phyloP scores from a whole-genome alignment of 2,113 vertebrate genomes.

The Lethenteron reissneri region DNA sequence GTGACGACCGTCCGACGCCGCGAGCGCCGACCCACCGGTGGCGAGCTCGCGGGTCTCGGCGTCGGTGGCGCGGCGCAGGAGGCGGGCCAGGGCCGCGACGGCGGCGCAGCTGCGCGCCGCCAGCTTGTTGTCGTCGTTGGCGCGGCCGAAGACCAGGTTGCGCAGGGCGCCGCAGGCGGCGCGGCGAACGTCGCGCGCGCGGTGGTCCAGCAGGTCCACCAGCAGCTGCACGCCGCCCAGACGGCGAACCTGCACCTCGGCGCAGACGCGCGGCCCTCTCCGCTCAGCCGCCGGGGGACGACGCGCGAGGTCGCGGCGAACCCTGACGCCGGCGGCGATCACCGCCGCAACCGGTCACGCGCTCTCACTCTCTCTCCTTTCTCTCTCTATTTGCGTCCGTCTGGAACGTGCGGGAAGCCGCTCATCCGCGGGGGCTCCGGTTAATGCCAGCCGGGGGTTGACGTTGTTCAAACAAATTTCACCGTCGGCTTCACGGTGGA shows the following conservation, averaged over 20 bases:
- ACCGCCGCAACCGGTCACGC: background rate
- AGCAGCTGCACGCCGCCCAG: conserved; percentile 2
- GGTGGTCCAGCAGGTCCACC: conserved; percentile 1
- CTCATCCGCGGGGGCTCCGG: no score
- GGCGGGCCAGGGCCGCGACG: conserved; percentile 2
- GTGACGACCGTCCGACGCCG: no score
- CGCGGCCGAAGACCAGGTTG: conserved; percentile 4
- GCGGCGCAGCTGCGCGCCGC: background rate
- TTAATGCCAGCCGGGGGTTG: no score
- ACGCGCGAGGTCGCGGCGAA: no score
- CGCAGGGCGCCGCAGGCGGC: conserved; percentile 2
- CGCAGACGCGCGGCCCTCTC: no score
- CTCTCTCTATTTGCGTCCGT: background rate
- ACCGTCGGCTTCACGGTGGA: no score
- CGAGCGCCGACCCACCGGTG: background rate
- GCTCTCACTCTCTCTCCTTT: background rate
- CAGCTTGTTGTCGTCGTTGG: conserved; percentile 4
- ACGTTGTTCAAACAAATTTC: no score
- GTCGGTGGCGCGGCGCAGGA: background rate
- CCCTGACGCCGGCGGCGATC: no score
- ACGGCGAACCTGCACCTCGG: background rate
- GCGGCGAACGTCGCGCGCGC: background rate
- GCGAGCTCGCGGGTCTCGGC: conserved; percentile 5
- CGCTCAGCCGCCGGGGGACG: no score
- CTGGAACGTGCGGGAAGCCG: background rate